Conservation (phyloP, 2,113 vertebrate species). For the Cervus canadensis region DNA sequence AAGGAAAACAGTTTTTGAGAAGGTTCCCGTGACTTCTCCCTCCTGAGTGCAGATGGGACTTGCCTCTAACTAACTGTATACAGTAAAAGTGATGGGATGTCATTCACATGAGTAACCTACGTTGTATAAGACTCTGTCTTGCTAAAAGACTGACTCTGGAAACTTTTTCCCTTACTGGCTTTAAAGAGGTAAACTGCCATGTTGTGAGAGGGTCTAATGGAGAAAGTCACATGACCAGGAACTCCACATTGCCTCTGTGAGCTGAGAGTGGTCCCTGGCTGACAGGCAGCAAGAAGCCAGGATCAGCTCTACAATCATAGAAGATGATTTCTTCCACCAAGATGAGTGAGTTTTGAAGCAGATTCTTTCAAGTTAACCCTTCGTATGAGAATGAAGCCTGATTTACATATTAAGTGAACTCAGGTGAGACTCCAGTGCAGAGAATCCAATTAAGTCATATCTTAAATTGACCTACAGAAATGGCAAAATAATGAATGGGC, state of each 20-base stretch:
- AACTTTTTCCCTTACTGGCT: not conserved
- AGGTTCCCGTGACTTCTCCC: accelerated
- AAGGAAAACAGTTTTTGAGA: not conserved
- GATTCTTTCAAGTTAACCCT: not conserved
- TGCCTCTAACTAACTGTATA: not conserved
- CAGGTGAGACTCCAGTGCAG: not conserved
- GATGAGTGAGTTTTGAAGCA: not conserved
- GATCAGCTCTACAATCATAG: not conserved
- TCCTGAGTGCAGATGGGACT: not conserved
- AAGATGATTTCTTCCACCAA: not conserved
- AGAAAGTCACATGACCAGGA: not conserved
- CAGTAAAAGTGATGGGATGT: not conserved
- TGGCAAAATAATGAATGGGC: not conserved
- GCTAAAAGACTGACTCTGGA: not conserved
- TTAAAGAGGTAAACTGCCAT: not conserved
- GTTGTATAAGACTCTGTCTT: not conserved
- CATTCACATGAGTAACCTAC: not conserved
- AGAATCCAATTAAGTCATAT: not conserved
- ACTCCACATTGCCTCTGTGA: too few species aligned
- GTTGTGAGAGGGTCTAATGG: not conserved
- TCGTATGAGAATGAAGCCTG: not conserved
- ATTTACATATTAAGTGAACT: not conserved
- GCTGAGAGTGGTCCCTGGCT: not conserved
- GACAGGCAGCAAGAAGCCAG: not conserved
- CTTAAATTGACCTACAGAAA: not conserved